Conservation (phyloP, 2,797 vertebrate species). For the Gorsachius magnificus region DNA sequence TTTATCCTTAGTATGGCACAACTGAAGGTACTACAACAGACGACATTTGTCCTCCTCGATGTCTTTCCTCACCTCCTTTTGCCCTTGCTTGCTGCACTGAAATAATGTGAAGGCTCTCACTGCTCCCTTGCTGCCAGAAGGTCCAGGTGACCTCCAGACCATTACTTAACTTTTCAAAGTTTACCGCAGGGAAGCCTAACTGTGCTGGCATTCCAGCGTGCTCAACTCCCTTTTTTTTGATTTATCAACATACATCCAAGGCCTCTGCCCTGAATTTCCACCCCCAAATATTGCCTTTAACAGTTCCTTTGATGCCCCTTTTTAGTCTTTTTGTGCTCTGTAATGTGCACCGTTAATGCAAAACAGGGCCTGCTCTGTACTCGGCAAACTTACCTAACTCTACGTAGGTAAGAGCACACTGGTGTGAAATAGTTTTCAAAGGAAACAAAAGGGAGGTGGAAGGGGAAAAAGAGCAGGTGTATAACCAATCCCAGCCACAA, state of each 20-base stretch:
- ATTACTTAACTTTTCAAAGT: not conserved
- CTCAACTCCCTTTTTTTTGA: not conserved
- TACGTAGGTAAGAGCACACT: not conserved
- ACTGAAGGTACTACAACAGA: not conserved
- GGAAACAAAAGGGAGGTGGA: not conserved
- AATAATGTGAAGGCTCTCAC: fast-evolving
- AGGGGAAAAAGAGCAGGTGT: not conserved
- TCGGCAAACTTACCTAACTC: not conserved
- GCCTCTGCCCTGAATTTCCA: not conserved
- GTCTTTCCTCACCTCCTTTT: not conserved
- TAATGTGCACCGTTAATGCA: not conserved
- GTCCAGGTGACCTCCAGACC: not conserved
- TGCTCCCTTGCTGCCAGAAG: not conserved
- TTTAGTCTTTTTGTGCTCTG: not conserved
- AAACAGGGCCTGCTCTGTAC: not conserved
- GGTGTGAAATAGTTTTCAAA: not conserved
- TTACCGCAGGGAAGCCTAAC: not conserved
- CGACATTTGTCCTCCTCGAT: not conserved
- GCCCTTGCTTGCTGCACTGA: not conserved
- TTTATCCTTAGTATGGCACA: not conserved
- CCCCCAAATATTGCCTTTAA: not conserved
- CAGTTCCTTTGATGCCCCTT: not conserved
- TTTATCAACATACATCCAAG: fast-evolving
- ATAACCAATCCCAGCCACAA: not conserved
- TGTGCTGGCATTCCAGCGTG: fast-evolving